Evolutionary conservation across 23 tunicate genomes (phyloP).

Genomic region (Clavelina lepadiformis): DNA sequence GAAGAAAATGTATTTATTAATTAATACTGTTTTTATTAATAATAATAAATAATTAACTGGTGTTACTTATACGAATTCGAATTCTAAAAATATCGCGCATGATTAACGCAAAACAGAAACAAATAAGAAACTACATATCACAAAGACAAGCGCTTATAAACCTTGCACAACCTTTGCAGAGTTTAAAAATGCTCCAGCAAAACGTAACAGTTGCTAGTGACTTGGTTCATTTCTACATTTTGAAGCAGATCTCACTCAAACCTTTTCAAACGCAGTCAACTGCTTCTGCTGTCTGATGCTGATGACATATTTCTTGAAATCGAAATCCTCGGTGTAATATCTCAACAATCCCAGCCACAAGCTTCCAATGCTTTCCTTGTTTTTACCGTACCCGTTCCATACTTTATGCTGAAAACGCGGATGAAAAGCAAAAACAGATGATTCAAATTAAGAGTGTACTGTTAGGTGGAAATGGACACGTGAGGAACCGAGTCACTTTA

Average conservation of each 20-base stretch:
- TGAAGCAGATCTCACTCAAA: background rate
- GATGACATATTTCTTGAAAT: slow-evolving; percentile 66
- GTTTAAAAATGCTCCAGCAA: background rate
- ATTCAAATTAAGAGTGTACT: background rate
- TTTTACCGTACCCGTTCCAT: slow-evolving; percentile 51
- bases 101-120: too few species aligned
- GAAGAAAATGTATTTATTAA: background rate
- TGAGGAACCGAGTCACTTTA: too few species aligned
- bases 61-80: too few species aligned
- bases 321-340: slow-evolving; percentile 77
- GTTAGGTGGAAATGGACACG: background rate
- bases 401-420: slow-evolving; percentile 29
- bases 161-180: too few species aligned
- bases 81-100: too few species aligned
- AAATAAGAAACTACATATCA: too few species aligned
- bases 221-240: background rate
- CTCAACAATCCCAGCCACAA: slow-evolving; percentile 75
- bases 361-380: slow-evolving; percentile 63
- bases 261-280: slow-evolving; percentile 87
- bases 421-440: too few species aligned
- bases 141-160: too few species aligned
- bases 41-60: too few species aligned
- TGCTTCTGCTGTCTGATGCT: slow-evolving; percentile 57
- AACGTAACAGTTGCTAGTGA: background rate
- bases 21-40: background rate